These are phyloP conservation scores for Periophthalmus modestus DNA, from an alignment of 2,113 vertebrate genomes.

Conservation along the genomic window DNA sequence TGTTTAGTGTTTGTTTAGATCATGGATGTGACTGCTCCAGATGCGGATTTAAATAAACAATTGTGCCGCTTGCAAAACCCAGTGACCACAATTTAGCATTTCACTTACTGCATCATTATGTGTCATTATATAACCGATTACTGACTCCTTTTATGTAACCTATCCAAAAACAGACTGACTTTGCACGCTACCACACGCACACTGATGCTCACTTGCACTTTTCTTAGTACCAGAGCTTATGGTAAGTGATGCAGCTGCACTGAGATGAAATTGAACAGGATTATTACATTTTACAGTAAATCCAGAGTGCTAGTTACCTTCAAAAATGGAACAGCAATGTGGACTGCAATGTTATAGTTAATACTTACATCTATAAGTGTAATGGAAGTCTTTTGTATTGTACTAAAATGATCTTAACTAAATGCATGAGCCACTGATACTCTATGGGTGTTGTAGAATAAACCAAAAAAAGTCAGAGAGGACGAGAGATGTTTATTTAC, in stretches of 20 bases:
- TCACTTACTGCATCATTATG: conserved; percentile 39
- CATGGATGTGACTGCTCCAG: conserved; percentile 10
- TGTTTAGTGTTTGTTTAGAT: neutral
- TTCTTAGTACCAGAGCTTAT: conserved; percentile 14
- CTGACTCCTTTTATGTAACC: conserved; percentile 34
- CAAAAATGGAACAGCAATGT: neutral
- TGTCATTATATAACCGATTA: conserved; percentile 51
- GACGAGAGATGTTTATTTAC: too few relatives aligned
- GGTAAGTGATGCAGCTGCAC: neutral
- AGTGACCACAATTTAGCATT: conserved; percentile 29
- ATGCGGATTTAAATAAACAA: conserved; percentile 19
- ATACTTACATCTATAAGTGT: neutral
- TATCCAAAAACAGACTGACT: conserved; percentile 15
- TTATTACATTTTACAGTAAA: neutral
- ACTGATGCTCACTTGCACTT: conserved; percentile 14
- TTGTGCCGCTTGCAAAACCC: conserved; percentile 15
- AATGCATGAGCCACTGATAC: too few relatives aligned
- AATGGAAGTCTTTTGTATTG: neutral
- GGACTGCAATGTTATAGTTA: neutral
- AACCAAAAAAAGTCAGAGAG: too few relatives aligned
- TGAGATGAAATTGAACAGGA: neutral
- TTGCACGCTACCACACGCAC: conserved; percentile 25
- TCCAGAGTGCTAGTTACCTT: neutral
- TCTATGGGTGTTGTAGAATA: too few relatives aligned
- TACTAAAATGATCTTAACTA: neutral